A percentile compares a stretch with the other conserved stretches of the same genome.
These are phyloP conservation scores for Anthopleura sola DNA, from an alignment of 64 coral and sea anemone genomes.

Conservation along the genomic window DNA sequence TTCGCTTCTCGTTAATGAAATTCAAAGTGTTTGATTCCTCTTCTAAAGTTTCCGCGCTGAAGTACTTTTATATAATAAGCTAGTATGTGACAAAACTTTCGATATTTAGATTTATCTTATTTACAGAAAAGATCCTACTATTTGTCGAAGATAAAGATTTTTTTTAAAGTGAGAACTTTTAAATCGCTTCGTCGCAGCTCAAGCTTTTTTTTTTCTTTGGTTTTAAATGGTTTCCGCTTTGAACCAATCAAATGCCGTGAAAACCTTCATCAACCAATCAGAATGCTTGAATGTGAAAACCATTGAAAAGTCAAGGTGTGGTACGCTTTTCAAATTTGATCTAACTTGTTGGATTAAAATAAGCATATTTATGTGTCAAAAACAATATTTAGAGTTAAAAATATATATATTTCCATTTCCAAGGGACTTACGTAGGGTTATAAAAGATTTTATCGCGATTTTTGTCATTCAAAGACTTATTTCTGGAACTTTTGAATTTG, in stretches of 20 bases:
- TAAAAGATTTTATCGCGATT: background rate
- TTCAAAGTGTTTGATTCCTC: no score
- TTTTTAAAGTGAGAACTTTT: no score
- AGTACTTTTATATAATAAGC: no score
- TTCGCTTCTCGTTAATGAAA: no score
- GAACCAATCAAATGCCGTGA: background rate
- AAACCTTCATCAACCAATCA: background rate
- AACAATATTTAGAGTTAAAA: background rate
- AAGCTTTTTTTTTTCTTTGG: no score
- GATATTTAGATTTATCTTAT: no score
- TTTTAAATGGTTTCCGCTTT: background rate
- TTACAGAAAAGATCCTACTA: no score
- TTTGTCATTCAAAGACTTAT: no score
- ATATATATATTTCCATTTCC: background rate
- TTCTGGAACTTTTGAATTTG: background rate
- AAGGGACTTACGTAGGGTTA: background rate
- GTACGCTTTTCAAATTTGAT: background rate
- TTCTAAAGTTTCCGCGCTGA: no score
- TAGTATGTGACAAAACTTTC: no score
- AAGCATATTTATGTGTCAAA: background rate
- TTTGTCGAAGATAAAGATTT: no score
- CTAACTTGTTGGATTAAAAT: background rate
- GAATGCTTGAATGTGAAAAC: background rate
- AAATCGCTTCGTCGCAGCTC: no score
- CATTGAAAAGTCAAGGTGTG: background rate